These are phyloP conservation scores for Spialia ferax DNA, from an alignment of 2,888 invertebrate species.

Conservation along the genomic window DNA sequence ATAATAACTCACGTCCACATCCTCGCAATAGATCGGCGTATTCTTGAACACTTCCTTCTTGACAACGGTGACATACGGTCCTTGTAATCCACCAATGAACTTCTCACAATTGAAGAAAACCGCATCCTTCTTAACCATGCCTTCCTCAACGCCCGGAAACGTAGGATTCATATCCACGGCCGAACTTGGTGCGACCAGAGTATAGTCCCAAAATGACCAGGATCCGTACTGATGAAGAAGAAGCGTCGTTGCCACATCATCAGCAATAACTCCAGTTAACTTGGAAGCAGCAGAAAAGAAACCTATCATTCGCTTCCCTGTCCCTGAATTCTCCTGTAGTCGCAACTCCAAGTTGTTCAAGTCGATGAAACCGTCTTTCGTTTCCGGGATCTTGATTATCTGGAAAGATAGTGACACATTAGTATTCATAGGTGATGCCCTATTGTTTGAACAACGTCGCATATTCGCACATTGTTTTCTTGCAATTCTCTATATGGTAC, in stretches of 20 bases:
- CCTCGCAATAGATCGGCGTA: constrained; percentile 68
- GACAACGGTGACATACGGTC: constrained; percentile 89
- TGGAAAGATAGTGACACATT: constrained; percentile 64
- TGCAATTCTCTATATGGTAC: neutral
- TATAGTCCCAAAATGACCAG: constrained; percentile 96
- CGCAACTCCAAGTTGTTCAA: constrained; percentile 91
- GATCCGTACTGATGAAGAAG: constrained; percentile 94
- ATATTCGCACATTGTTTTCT: constrained; percentile 6
- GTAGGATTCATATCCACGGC: constrained; percentile 95
- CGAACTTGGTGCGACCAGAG: constrained; percentile 93
- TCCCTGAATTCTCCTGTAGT: constrained; percentile 87
- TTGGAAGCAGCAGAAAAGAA: constrained; percentile 96
- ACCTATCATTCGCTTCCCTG: constrained; percentile 91
- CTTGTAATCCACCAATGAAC: constrained; percentile 96
- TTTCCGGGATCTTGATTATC: constrained; percentile 93
- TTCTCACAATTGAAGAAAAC: constrained; percentile 96
- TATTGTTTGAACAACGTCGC: constrained; percentile 31
- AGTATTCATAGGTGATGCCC: constrained; percentile 40
- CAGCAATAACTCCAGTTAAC: constrained; percentile 95
- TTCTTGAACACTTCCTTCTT: constrained; percentile 83
- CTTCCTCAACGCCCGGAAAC: constrained; percentile 88
- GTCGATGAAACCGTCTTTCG: constrained; percentile 93
- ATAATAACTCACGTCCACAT: constrained; percentile 83
- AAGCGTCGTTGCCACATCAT: constrained; percentile 93
- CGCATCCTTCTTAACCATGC: constrained; percentile 94